phyloP scores from a whole-genome alignment of 2,888 invertebrate genomes.

The Latrodectus elegans region DNA sequence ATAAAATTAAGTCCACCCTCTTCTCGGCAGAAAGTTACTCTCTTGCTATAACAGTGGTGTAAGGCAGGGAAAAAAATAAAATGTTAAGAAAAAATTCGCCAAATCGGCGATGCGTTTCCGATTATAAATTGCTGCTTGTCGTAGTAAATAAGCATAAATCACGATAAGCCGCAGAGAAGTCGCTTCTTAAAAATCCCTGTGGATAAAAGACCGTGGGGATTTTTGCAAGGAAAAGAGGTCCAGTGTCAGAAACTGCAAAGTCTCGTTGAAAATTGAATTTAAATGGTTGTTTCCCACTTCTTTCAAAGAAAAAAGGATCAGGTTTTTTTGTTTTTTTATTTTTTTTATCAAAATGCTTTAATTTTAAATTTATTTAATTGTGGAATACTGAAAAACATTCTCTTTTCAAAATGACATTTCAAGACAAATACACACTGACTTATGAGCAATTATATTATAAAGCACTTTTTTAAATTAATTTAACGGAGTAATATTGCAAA shows the following conservation, averaged over 20 bases:
- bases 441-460: too few relatives aligned
- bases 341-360: too few relatives aligned
- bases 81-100: neutral
- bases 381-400: too few relatives aligned
- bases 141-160: conserved; percentile 60
- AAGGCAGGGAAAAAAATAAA: conserved; percentile 15
- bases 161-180: conserved; percentile 30
- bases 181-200: conserved; percentile 38
- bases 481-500: too few relatives aligned
- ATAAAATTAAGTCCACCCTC: conserved; percentile 1
- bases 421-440: too few relatives aligned
- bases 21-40: neutral
- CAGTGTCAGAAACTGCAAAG: neutral
- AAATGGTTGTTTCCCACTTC: too few relatives aligned
- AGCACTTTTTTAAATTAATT: too few relatives aligned
- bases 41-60: neutral
- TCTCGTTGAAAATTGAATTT: neutral
- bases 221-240: conserved; percentile 12
- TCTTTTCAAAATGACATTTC: too few relatives aligned
- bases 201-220: neutral
- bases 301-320: too few relatives aligned
- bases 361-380: too few relatives aligned
- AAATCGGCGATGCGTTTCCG: conserved; percentile 43
- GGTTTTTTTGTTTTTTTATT: too few relatives aligned
- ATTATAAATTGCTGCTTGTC: conserved; percentile 63